Evolutionary conservation across 2,113 vertebrate species (phyloP).

Genomic region (Donacobius atricapilla): DNA sequence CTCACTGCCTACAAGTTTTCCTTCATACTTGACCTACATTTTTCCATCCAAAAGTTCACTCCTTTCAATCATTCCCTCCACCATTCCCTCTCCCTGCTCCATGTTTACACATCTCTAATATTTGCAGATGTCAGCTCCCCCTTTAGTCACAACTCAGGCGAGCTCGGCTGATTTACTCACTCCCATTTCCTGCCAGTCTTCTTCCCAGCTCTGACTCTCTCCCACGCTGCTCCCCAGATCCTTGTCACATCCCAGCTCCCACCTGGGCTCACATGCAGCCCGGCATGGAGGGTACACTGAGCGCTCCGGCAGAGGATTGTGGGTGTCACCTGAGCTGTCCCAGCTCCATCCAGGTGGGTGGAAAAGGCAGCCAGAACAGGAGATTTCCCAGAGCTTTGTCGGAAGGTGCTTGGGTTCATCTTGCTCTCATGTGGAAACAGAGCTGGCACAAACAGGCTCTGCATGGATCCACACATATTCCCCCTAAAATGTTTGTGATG

Average conservation of each 20-base stretch:
- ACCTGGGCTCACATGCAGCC: not conserved
- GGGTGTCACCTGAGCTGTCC: not conserved
- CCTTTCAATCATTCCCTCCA: constrained; percentile 37
- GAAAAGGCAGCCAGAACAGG: not conserved
- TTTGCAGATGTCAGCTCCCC: constrained; percentile 14
- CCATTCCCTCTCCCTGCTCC: constrained; percentile 2
- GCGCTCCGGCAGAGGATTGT: not conserved
- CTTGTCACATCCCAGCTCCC: not conserved
- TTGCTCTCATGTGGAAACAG: not conserved
- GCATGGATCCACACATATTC: accelerated
- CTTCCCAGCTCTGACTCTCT: not conserved
- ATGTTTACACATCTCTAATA: constrained; percentile 54
- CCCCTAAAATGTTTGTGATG: not conserved
- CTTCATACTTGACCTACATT: constrained; percentile 53
- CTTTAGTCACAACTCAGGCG: constrained; percentile 15
- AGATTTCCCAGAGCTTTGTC: not conserved
- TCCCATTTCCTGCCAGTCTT: not conserved
- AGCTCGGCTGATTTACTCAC: constrained; percentile 14
- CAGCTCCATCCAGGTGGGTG: not conserved
- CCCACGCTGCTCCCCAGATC: not conserved
- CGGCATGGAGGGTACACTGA: accelerated
- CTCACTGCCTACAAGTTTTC: not conserved
- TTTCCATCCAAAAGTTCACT: constrained; percentile 53
- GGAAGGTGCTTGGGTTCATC: not conserved
- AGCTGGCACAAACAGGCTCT: not conserved